Evolutionary conservation across 1,140 invertebrate species (phyloP).

Genomic region (Medauroidea extradentata): DNA sequence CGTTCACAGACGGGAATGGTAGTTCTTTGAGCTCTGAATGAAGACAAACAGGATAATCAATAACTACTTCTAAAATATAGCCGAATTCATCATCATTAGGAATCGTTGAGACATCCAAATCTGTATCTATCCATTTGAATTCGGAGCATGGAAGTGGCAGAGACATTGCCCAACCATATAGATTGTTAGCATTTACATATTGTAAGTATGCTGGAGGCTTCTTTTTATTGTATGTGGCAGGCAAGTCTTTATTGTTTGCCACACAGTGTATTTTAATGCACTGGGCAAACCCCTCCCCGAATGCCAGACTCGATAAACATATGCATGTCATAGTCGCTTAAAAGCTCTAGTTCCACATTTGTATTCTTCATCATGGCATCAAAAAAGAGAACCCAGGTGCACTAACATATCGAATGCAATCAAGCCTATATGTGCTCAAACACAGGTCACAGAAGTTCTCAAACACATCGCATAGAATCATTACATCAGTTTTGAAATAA

Average conservation of each 20-base stretch:
- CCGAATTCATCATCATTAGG: slow-evolving; percentile 1
- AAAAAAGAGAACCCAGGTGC: slow-evolving; percentile 39
- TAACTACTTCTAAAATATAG: slow-evolving; percentile 26
- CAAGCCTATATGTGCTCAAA: slow-evolving; percentile 34
- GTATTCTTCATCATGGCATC: slow-evolving; percentile 40
- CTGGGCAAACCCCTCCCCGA: slow-evolving; percentile 37
- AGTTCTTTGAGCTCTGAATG: slow-evolving; percentile 38
- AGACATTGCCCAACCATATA: slow-evolving; percentile 26
- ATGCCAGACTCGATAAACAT: slow-evolving; percentile 38
- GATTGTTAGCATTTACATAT: slow-evolving; percentile 29
- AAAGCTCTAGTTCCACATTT: slow-evolving; percentile 38
- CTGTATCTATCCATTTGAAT: slow-evolving; percentile 19
- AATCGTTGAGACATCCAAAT: neutral
- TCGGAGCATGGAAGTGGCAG: slow-evolving; percentile 17
- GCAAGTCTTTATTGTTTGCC: slow-evolving; percentile 38
- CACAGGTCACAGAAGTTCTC: slow-evolving; percentile 48
- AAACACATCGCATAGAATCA: slow-evolving; percentile 41
- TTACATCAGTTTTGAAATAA: slow-evolving; percentile 44
- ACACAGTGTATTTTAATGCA: slow-evolving; percentile 35
- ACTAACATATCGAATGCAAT: slow-evolving; percentile 39
- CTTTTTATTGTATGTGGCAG: slow-evolving; percentile 16
- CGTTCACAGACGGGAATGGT: slow-evolving; percentile 38
- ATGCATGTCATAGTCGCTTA: slow-evolving; percentile 41
- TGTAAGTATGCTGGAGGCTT: slow-evolving; percentile 15
- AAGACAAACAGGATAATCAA: slow-evolving; percentile 34